Evolutionary conservation across 2,797 vertebrate genomes (phyloP).

Genomic region (Galago senegalensis): DNA sequence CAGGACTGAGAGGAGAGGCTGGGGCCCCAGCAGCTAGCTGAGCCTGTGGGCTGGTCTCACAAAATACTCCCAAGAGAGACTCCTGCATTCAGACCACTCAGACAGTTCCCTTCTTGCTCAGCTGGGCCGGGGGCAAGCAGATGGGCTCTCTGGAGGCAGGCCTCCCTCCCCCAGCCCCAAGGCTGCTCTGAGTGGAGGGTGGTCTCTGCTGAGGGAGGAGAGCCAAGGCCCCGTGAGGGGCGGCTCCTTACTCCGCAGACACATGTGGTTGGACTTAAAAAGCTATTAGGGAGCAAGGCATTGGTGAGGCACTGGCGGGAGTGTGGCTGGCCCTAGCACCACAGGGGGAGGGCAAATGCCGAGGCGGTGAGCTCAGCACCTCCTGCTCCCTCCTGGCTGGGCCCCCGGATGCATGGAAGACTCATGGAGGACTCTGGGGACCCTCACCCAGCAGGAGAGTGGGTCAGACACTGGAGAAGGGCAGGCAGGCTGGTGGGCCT

Average conservation of each 20-base stretch:
- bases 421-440: constrained; percentile 72
- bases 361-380: constrained; percentile 85
- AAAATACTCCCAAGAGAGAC: not conserved
- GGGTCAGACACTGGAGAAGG: not conserved
- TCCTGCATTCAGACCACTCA: not conserved
- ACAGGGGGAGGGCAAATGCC: constrained; percentile 84
- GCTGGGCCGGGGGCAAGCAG: constrained; percentile 37
- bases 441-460: constrained; percentile 73
- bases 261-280: constrained; percentile 87
- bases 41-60: not conserved
- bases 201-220: constrained; percentile 68
- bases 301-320: constrained; percentile 84
- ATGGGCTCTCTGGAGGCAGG: constrained; percentile 66
- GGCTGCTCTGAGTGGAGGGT: constrained; percentile 77
- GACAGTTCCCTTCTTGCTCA: constrained; percentile 34
- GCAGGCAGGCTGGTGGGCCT: not conserved
- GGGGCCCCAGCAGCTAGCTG: not conserved
- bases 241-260: constrained; percentile 73
- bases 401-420: constrained; percentile 55
- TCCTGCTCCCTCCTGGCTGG: constrained; percentile 69
- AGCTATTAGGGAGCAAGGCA: constrained; percentile 85
- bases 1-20: not conserved
- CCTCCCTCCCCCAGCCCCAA: constrained; percentile 31
- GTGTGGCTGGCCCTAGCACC: constrained; percentile 81
- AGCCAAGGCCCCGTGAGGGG: constrained; percentile 76